These are phyloP conservation scores for Lutraria rhynchaena DNA, from an alignment of 1,140 invertebrate species.

Conservation along the genomic window DNA sequence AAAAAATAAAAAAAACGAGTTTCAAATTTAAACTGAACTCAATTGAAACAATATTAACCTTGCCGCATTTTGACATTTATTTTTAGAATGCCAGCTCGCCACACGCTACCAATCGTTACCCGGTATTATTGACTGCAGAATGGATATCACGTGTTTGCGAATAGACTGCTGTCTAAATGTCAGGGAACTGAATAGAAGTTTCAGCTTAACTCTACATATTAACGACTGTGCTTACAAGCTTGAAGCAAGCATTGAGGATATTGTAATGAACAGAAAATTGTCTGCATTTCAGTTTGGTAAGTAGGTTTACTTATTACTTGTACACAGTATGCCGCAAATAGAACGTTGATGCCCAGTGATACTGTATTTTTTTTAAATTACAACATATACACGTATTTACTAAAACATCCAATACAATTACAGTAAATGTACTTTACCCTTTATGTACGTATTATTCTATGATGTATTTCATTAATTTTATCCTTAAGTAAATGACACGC, in stretches of 20 bases:
- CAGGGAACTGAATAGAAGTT: neutral
- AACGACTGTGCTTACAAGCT: slow-evolving; percentile 26
- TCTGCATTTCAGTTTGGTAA: slow-evolving; percentile 32
- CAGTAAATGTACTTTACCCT: neutral
- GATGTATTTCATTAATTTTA: neutral
- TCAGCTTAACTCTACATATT: slow-evolving; percentile 3
- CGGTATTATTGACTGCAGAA: neutral
- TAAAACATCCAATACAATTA: neutral
- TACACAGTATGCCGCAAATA: neutral
- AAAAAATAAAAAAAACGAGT: neutral
- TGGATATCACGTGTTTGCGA: neutral
- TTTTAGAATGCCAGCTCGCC: neutral
- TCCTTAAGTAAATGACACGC: too few species aligned
- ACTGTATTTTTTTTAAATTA: neutral
- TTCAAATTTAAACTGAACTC: neutral
- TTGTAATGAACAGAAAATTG: slow-evolving; percentile 12
- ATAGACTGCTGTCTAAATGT: slow-evolving; percentile 4
- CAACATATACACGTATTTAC: neutral
- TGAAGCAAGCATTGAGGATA: slow-evolving; percentile 10
- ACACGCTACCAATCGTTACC: neutral
- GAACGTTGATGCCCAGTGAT: neutral
- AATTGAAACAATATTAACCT: neutral
- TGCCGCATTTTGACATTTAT: neutral
- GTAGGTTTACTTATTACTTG: neutral
- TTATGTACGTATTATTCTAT: neutral